Conservation (phyloP, 2,113 vertebrate species). For the Hemiprocne comata region DNA sequence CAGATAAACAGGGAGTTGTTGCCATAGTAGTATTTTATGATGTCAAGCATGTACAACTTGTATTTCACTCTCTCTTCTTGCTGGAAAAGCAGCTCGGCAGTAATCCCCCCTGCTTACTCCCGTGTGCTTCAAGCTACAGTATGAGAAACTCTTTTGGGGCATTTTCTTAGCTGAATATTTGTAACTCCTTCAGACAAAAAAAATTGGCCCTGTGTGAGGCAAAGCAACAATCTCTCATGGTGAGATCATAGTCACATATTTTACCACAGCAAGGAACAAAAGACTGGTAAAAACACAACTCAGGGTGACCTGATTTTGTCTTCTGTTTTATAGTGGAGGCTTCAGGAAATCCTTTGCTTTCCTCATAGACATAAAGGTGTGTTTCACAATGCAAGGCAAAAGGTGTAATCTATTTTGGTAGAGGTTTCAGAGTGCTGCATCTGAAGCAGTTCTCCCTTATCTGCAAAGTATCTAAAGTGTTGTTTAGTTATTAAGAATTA, state of each 20-base stretch:
- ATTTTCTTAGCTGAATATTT: not conserved
- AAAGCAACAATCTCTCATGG: not conserved
- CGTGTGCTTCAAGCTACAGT: not conserved
- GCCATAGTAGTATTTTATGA: not conserved
- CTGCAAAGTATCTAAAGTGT: not conserved
- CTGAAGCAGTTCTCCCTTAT: not conserved
- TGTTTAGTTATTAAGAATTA: not conserved
- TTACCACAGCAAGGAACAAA: not conserved
- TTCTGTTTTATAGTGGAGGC: not conserved
- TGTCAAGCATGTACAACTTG: not conserved
- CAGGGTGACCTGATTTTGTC: not conserved
- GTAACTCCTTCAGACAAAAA: not conserved
- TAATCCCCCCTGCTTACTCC: not conserved
- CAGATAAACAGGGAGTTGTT: not conserved
- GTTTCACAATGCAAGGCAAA: not conserved
- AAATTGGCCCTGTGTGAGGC: not conserved
- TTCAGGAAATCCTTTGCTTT: not conserved
- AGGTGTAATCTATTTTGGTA: not conserved
- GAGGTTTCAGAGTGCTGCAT: not conserved
- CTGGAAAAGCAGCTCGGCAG: not conserved
- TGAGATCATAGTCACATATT: not conserved
- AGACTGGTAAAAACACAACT: not conserved
- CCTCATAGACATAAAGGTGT: not conserved
- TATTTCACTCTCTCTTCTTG: not conserved
- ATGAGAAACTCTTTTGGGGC: not conserved